phyloP scores from a whole-genome alignment of 2,797 vertebrate species.

The Malacoctenus gilli region DNA sequence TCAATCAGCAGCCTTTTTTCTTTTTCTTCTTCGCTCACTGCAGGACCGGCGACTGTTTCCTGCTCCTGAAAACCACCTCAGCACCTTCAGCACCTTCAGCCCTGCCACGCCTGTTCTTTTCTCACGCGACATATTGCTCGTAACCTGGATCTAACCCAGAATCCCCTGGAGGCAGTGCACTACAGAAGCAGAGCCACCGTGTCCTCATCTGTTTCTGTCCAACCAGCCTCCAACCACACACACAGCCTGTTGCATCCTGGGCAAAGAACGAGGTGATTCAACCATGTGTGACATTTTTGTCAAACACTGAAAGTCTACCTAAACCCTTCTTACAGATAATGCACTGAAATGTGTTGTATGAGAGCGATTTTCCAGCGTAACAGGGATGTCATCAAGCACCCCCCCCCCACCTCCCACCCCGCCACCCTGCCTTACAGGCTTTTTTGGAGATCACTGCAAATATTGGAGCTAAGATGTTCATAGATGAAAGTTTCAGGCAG shows the following conservation, averaged over 20 bases:
- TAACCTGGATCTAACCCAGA: no score
- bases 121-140: conserved; percentile 50
- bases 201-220: conserved; percentile 27
- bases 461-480: no score
- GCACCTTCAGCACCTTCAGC: conserved; percentile 54
- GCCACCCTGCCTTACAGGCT: conserved; percentile 47
- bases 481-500: no score
- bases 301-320: conserved; percentile 23
- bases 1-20: conserved; percentile 19
- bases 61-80: conserved; percentile 54
- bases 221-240: no score
- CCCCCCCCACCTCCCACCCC: conserved; percentile 50
- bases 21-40: conserved; percentile 30
- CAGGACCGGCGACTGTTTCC: conserved; percentile 37
- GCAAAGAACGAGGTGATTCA: conserved; percentile 1
- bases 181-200: conserved; percentile 29
- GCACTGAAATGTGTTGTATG: conserved; percentile 49
- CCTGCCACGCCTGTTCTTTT: conserved; percentile 30
- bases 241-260: no score
- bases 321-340: conserved; percentile 37
- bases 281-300: conserved; percentile 18
- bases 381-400: conserved; percentile 60
- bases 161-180: no score
- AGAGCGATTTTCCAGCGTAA: conserved; percentile 51
- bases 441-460: no score